Evolutionary conservation across 1,140 invertebrate species (phyloP), one percentile per base, ranked within the genome.

Genomic region (Littorina saxatilis): DNA sequence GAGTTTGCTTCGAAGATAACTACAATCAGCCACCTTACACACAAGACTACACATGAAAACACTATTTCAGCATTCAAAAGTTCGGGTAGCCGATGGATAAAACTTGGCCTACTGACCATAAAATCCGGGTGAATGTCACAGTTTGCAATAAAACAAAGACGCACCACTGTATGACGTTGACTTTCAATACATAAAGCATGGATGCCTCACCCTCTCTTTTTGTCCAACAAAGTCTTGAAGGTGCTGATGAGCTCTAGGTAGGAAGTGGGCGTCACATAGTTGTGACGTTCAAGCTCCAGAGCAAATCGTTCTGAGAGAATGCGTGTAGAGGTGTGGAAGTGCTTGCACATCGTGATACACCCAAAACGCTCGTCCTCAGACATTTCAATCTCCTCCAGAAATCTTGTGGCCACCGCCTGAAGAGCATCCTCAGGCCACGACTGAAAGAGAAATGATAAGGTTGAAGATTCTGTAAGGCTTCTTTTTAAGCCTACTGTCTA

Each of bases 241-340:
- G 92, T 93, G 74, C 83, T 91, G 73, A 93, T 93, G 9, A 93
- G 83, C 80, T 93, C 92, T 27, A 93, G 86, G 80, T 93, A 93
- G 0, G 92, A 93, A 23, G 92, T 93, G 20, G 92, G 92, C 39
- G 92, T 93, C 32, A 93, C 92, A 80, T 93, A 93, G 82, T 93
- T 92, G 82, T 93, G 91, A 68, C 92, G 84, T 40, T 91, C 94
- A 43, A 97, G 93, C 81, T 95, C 95, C 35, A 94, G 85, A 77
- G 95, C 95, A 88, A 96, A 97, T 87, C 90, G 90, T 4, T 93
- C 86, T 35, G 94, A 94, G 61, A 94, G 83, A 13, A 94, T 92
- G 89, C 97, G 94, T 0, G 96, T 95, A 74, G 95, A 95, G 0
- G 95, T 94, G 89, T 99, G 97, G 91, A 98, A 98, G 88, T 96